phyloP scores from a whole-genome alignment of 2,113 vertebrate genomes.

The Hippoglossus stenolepis region DNA sequence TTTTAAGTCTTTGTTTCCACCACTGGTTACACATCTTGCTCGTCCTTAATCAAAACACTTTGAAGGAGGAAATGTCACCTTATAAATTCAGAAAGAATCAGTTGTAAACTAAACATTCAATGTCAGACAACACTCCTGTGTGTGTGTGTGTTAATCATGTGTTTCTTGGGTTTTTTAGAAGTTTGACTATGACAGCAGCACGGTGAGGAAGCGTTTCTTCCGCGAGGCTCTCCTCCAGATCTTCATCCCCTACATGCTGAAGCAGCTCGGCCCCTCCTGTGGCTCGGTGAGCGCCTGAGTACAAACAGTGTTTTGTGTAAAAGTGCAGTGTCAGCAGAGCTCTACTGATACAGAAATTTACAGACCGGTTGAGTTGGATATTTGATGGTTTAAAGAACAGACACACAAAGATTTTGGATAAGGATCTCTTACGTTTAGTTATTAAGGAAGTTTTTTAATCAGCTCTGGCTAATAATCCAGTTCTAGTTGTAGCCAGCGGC shows the following conservation, averaged over 20 bases:
- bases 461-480: no score
- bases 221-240: constrained; percentile 96
- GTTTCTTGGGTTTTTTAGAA: constrained; percentile 81
- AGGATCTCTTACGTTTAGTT: no score
- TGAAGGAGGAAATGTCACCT: background rate
- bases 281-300: constrained; percentile 81
- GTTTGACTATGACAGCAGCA: constrained; percentile 97
- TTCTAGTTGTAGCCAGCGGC: no score
- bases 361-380: no score
- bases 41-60: background rate
- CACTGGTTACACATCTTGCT: background rate
- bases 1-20: no score
- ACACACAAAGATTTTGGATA: no score
- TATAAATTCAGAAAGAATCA: background rate
- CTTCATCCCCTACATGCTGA: constrained; percentile 95
- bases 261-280: constrained; percentile 89
- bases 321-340: no score
- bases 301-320: no score
- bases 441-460: no score
- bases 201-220: constrained; percentile 95
- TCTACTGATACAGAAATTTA: no score
- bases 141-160: background rate
- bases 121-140: background rate
- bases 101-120: no score
- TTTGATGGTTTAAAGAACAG: no score